Base-by-base conservation (phyloP, 2,113 vertebrate species). In the Dolichotis patagonum region DNA sequence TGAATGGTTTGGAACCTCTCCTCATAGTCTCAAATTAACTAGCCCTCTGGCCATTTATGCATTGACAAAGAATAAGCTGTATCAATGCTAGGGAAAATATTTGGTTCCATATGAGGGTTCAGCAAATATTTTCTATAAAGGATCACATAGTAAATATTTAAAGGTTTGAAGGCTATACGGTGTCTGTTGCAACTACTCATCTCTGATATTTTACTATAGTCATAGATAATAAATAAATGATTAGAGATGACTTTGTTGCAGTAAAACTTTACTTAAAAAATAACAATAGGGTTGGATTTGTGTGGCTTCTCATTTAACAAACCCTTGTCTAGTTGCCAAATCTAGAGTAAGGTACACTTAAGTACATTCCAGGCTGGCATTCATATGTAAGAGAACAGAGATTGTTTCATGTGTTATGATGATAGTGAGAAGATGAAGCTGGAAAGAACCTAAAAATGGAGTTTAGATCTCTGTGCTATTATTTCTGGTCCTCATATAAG, bases 81-180 rank as follows among this genome's bases (percentile, higher is more conserved):
- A 87, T 69, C 11, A 38, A 84, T 11, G 30, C 4, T 80, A 69
- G 52, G 41, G 17, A 30, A 88, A 52, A 28, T 52, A 73, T 46
- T 78, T 90, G 26, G 49, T 54, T 94, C 41, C 83, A 94, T 41
- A 49, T 80, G 24, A 82, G 1, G 30, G 10, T 46, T 96, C 41
- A 86, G 73, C 52, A 91, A 94, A 96, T 24, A 84, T 62, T 65
- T 67, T 92, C 63, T 89, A 1, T 49, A 71, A 97, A 96, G 16
- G 6, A 46, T 87, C 58, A 69, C 19, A 73, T 4, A 86, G 46
- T 82, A 95, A 94, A 90, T 95, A 92, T 85, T 62, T 88, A 92
- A 86, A 52, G 24, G 35, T 95, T 96, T 73, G 5, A 35, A 58
- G 16, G 52, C 17, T 11, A 11, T 16, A 24, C 9, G 10, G 17